Conservation (phyloP, 1,140 invertebrate genomes). For the Drosophila watanabei region DNA sequence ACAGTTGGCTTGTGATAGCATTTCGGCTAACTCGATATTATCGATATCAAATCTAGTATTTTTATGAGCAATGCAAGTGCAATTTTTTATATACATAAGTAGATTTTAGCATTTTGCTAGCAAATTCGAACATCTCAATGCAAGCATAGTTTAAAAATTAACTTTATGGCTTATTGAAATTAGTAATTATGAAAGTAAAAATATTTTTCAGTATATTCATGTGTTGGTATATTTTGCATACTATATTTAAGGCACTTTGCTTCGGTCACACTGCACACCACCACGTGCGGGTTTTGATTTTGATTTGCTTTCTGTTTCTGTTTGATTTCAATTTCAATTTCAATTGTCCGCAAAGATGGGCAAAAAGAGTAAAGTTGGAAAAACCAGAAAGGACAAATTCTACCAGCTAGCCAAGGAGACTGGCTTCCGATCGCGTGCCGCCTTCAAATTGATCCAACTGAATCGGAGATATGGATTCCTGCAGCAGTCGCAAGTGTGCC, state of each 20-base stretch:
- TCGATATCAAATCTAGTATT: neutral
- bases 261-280: neutral
- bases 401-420: constrained; percentile 99
- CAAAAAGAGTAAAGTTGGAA: constrained; percentile 98
- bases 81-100: too few relatives aligned
- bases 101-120: neutral
- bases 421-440: constrained; percentile 98
- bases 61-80: neutral
- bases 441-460: constrained; percentile 99
- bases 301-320: neutral
- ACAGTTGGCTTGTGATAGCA: neutral
- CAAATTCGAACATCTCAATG: too few relatives aligned
- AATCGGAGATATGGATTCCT: constrained; percentile 99
- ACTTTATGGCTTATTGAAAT: too few relatives aligned
- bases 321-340: neutral
- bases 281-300: constrained; percentile 19
- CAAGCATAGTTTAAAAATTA: too few relatives aligned
- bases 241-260: neutral
- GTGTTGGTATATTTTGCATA: neutral
- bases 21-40: neutral
- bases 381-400: constrained; percentile 98
- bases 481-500: constrained; percentile 97
- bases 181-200: too few relatives aligned
- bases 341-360: constrained; percentile 90
- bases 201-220: neutral